These are phyloP conservation scores for Clavelina lepadiformis DNA, from an alignment of 23 tunicate species.

Conservation along the genomic window DNA sequence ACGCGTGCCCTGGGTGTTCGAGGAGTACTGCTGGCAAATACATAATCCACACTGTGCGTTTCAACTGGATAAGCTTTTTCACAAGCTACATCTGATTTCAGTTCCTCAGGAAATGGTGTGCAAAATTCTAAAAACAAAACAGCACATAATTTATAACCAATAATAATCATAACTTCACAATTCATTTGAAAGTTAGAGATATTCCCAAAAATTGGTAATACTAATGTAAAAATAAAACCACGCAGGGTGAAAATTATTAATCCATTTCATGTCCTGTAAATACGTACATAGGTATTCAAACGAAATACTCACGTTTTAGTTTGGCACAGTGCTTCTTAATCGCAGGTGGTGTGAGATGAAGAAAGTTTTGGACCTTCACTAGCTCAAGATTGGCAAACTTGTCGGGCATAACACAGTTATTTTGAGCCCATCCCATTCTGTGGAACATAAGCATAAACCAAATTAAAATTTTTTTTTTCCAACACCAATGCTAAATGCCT, in stretches of 20 bases:
- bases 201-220: neutral
- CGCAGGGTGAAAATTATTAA: no score
- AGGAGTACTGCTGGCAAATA: conserved; percentile 48
- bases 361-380: conserved; percentile 86
- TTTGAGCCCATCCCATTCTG: conserved; percentile 72
- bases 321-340: conserved; percentile 67
- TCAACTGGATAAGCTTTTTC: conserved; percentile 71
- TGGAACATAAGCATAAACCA: neutral
- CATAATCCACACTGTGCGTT: conserved; percentile 71
- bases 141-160: neutral
- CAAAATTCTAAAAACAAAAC: conserved; percentile 49
- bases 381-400: conserved; percentile 61
- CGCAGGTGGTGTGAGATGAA: conserved; percentile 85
- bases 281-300: neutral
- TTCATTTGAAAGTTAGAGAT: no score
- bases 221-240: neutral
- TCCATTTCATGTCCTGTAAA: neutral
- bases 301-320: conserved; percentile 42
- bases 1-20: conserved; percentile 36
- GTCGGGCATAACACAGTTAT: conserved; percentile 43
- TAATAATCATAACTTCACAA: neutral
- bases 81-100: conserved; percentile 62
- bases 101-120: conserved; percentile 74
- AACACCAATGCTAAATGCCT: neutral
- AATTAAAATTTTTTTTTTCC: neutral